Evolutionary conservation across 2,888 invertebrate species (phyloP).

Genomic region (Caradrina kadenii): DNA sequence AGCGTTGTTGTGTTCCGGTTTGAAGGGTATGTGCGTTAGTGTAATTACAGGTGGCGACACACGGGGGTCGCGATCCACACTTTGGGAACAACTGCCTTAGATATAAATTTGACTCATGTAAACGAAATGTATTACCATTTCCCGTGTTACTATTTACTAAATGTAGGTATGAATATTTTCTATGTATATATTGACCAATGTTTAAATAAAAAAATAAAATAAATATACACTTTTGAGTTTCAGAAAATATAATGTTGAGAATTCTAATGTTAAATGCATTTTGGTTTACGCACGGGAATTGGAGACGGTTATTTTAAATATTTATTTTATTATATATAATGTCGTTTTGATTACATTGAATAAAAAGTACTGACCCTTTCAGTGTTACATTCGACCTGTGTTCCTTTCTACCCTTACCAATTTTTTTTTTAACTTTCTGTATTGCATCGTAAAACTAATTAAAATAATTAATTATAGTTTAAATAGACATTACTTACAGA

Average conservation of each 20-base stretch:
- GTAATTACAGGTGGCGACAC: no score
- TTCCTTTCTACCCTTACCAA: not conserved
- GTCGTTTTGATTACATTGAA: slow-evolving; percentile 18
- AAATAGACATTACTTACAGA: no score
- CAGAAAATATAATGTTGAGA: slow-evolving; percentile 25
- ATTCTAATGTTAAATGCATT: slow-evolving; percentile 27
- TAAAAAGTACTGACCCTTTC: slow-evolving; percentile 25
- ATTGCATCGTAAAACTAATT: no score
- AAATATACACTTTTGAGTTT: slow-evolving; percentile 13
- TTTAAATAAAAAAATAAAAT: slow-evolving; percentile 6
- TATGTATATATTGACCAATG: slow-evolving; percentile 60
- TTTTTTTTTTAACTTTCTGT: not conserved
- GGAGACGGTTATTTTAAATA: slow-evolving; percentile 14
- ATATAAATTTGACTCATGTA: slow-evolving; percentile 27
- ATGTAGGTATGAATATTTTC: slow-evolving; percentile 45
- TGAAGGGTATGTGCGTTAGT: no score
- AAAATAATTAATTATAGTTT: no score
- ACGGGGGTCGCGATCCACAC: no score
- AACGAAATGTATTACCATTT: slow-evolving; percentile 35
- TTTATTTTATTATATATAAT: slow-evolving; percentile 27
- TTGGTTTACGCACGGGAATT: slow-evolving; percentile 36
- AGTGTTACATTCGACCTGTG: slow-evolving; percentile 16
- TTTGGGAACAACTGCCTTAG: slow-evolving; percentile 7
- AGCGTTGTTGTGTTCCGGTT: no score
- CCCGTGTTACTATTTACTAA: slow-evolving; percentile 27